A percentile compares a stretch with the other conserved stretches of the same genome.
phyloP scores from a whole-genome alignment of 2,797 vertebrate species.

The Lagocephalus sceleratus region DNA sequence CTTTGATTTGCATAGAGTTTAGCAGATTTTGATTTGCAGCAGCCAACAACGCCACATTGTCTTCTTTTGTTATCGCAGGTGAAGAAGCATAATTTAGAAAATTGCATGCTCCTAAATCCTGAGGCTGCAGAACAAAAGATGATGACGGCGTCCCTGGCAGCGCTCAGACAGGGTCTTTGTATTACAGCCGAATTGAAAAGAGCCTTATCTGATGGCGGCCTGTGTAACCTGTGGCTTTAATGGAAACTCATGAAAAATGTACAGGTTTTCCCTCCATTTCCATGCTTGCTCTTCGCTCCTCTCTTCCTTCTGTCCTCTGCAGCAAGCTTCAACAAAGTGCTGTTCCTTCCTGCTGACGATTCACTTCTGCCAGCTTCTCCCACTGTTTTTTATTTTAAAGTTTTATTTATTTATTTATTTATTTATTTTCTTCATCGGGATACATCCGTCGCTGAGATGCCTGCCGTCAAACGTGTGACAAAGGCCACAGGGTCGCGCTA shows the following conservation, averaged over 20 bases:
- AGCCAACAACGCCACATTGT: neutral
- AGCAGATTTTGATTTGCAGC: neutral
- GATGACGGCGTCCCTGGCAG: neutral
- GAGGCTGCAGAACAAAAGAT: neutral
- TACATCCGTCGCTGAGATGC: too few species aligned
- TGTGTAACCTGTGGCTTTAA: constrained; percentile 12
- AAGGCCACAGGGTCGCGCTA: too few species aligned
- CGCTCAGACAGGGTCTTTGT: neutral
- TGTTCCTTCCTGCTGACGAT: constrained; percentile 14
- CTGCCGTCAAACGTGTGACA: too few species aligned
- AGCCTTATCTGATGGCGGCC: neutral
- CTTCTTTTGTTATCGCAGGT: constrained; percentile 1
- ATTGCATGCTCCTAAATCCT: neutral
- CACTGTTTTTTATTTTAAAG: too few species aligned
- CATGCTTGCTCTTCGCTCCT: neutral
- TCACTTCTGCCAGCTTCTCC: too few species aligned
- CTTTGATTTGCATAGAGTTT: neutral
- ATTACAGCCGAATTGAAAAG: constrained; percentile 1
- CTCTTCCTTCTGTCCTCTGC: constrained; percentile 2
- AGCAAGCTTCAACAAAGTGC: constrained; percentile 17
- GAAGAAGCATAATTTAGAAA: constrained; percentile 4
- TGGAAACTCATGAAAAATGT: constrained; percentile 13
- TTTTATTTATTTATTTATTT: too few species aligned
- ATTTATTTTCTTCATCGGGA: neutral
- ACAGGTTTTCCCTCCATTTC: neutral